phyloP scores from a whole-genome alignment of 1,140 invertebrate genomes.

The Whitmania pigra region DNA sequence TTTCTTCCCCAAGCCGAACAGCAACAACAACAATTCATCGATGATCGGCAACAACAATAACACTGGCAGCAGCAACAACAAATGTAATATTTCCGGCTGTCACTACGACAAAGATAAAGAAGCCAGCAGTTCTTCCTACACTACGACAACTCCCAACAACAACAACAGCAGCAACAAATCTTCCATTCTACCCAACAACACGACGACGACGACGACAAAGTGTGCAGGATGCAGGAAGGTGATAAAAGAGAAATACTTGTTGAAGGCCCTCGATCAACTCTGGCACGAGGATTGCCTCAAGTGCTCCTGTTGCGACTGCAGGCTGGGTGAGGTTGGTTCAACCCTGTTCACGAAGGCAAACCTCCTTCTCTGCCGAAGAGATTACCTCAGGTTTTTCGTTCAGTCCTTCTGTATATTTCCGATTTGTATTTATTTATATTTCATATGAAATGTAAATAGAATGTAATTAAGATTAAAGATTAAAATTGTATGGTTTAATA shows the following conservation, averaged over 20 bases:
- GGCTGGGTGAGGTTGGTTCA: slow-evolving; percentile 78
- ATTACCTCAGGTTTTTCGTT: slow-evolving; percentile 68
- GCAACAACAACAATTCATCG: background rate
- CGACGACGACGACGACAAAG: slow-evolving; percentile 12
- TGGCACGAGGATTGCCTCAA: slow-evolving; percentile 84
- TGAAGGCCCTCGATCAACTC: slow-evolving; percentile 75
- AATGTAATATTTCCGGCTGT: background rate
- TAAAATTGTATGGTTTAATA: too few species aligned
- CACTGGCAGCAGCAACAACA: background rate
- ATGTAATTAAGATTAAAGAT: too few species aligned
- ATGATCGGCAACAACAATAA: background rate
- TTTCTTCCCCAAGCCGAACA: background rate
- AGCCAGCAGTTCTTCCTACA: background rate
- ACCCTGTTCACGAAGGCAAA: slow-evolving; percentile 82
- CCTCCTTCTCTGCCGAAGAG: slow-evolving; percentile 77
- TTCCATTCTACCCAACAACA: background rate
- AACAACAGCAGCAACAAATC: background rate
- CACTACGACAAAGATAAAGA: slow-evolving; percentile 3
- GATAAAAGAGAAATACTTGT: slow-evolving; percentile 72
- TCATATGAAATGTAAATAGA: background rate
- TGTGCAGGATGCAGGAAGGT: slow-evolving; percentile 53
- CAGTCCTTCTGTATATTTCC: background rate
- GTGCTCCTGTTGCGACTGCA: slow-evolving; percentile 81
- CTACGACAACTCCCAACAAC: background rate
- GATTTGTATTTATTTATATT: background rate